Base-by-base conservation (phyloP, 2,888 invertebrate genomes). In the Pollenia labialis region DNA sequence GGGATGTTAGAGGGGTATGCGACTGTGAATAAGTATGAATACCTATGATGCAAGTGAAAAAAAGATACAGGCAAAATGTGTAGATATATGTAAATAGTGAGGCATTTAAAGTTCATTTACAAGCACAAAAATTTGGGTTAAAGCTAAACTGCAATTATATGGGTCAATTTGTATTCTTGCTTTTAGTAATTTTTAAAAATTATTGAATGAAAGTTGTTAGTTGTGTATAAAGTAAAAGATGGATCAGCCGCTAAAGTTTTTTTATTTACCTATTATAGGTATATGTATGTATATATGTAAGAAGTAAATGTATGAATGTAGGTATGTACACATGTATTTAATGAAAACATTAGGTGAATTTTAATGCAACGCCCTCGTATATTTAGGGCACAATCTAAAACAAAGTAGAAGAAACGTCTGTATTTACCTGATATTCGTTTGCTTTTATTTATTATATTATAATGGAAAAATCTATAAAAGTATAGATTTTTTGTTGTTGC, bases 371-470 rank as follows among this genome's bases (percentile, higher is more conserved):
- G 79, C 75, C 80, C 79, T 76, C 44, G 44, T 10, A 60, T 58
- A 10, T 14, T 69, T 3, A 48, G 46, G 18, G 50, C 44, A 54
- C 9, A 71, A 56, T n/a, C n/a, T 72, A 75, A 23, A 32, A 62
- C 52, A 52, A 62, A 68, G 9, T 50, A n/a, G 52, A 76, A 40
- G 32, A 66, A 81, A 77, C 18, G 52, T 74, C 8, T 69, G 74
- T 50, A 79, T 58, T 86, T 86, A 86, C 86, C 86, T 86, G 86
- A 23, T 23, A 14, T 56, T 64, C 42, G 68, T 18, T 74, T 42
- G 58, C n/a, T 48, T 32, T 74, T 46, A 6, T 58, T 75, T 44
- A 40, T 18, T 56, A 23, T 60, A 42, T 58, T 60, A 52, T 40
- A 52, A 50, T 42, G 50, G 32, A 40, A 44, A 60, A 60, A 50